A percentile compares a stretch with the other conserved stretches of the same genome.
Conservation (phyloP, 1,140 invertebrate species). For the Neodiprion pinetum region DNA sequence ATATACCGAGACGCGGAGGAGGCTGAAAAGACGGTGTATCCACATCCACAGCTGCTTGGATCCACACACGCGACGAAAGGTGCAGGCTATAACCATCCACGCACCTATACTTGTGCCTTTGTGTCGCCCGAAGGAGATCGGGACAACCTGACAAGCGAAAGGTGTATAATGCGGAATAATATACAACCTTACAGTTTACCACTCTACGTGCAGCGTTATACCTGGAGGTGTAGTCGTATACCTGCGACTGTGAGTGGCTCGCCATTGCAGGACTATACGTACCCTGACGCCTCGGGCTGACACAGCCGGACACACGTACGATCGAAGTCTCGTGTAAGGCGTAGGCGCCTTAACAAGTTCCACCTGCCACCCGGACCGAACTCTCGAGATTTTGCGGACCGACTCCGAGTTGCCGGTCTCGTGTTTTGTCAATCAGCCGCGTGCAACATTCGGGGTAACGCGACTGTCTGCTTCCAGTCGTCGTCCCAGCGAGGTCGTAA, state of each 20-base stretch:
- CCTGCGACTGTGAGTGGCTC: not conserved
- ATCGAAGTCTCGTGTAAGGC: not conserved
- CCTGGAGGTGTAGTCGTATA: not conserved
- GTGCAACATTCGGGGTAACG: no score
- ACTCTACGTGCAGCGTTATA: not conserved
- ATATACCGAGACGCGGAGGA: constrained; percentile 45
- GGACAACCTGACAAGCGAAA: constrained; percentile 37
- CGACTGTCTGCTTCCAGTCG: no score
- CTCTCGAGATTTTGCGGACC: not conserved
- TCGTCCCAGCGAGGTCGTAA: no score
- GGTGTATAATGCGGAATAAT: constrained; percentile 45
- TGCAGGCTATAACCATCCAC: no score
- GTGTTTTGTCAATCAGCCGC: not conserved
- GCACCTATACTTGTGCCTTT: no score
- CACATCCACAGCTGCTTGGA: no score
- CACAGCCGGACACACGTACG: not conserved
- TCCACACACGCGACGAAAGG: no score
- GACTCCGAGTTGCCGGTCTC: not conserved
- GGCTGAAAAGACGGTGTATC: no score
- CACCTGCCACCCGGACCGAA: constrained; percentile 3
- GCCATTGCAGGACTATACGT: constrained; percentile 4
- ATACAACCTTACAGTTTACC: constrained; percentile 32
- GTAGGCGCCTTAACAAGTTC: constrained; percentile 6
- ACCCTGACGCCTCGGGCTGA: not conserved
- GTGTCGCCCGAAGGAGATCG: constrained; percentile 31